A percentile compares a stretch with the other conserved stretches of the same genome.
Conservation (phyloP, 64 coral and sea anemone species). For the Catalaphyllia jardinei region DNA sequence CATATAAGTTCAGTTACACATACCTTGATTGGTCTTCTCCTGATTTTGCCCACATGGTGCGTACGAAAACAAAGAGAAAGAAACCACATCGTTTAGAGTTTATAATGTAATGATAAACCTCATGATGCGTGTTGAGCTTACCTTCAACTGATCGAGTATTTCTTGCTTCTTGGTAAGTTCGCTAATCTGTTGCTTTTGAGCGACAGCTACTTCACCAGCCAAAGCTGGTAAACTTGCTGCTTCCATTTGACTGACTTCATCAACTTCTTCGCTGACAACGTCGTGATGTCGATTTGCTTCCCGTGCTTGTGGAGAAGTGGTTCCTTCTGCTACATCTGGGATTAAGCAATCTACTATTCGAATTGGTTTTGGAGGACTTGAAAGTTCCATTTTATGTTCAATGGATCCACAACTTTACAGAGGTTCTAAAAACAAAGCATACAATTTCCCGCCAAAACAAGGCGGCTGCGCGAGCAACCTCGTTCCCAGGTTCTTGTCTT, state of each 20-base stretch:
- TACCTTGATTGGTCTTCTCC: conserved; percentile 24
- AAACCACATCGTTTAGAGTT: too few species aligned
- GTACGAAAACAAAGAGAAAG: too few species aligned
- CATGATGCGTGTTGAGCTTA: background rate
- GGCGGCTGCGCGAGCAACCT: background rate
- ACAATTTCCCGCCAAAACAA: background rate
- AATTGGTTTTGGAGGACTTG: conserved; percentile 70
- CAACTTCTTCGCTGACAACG: background rate
- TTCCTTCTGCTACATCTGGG: background rate
- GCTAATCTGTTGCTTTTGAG: conserved; percentile 72
- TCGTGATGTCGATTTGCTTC: background rate
- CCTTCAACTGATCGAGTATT: conserved; percentile 52
- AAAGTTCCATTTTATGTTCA: background rate
- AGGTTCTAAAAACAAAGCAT: too few species aligned
- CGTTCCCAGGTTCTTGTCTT: too few species aligned
- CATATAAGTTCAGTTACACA: background rate
- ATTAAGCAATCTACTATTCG: conserved; percentile 31
- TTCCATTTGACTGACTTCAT: background rate
- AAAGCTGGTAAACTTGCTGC: conserved; percentile 44
- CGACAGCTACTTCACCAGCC: conserved; percentile 73
- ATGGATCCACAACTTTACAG: background rate
- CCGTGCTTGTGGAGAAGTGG: background rate
- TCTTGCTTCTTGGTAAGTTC: conserved; percentile 58
- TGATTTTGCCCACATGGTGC: background rate
- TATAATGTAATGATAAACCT: too few species aligned